Conservation (phyloP, 2,888 invertebrate genomes). For the Cheilosia urbana region DNA sequence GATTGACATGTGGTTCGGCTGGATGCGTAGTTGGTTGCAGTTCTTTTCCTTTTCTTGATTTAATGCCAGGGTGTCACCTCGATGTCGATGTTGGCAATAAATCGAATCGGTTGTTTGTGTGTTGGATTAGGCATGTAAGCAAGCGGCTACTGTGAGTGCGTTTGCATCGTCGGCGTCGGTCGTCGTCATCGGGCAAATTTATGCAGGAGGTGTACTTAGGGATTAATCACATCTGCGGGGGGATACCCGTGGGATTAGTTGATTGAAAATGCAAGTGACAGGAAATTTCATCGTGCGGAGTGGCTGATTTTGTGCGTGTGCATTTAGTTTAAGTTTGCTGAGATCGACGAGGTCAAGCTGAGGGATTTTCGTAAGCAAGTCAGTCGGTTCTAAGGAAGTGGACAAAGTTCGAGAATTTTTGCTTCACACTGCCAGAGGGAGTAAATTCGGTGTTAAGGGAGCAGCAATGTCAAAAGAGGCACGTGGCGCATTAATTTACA, state of each 20-base stretch:
- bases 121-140: conserved; percentile 75
- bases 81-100: conserved; percentile 74
- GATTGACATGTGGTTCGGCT: conserved; percentile 72
- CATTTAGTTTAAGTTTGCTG: neutral
- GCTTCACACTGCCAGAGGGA: no score
- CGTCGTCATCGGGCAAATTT: conserved; percentile 35
- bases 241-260: conserved; percentile 53
- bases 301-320: neutral
- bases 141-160: conserved; percentile 68
- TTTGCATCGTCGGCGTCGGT: conserved; percentile 24
- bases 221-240: conserved; percentile 38
- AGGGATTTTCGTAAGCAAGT: no score
- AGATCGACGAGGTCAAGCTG: neutral
- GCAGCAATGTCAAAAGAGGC: no score
- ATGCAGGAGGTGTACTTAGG: conserved; percentile 48
- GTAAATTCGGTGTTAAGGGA: no score
- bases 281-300: conserved; percentile 12
- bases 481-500: no score
- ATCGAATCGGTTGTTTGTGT: conserved; percentile 73
- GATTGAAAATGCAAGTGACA: conserved; percentile 72
- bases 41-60: conserved; percentile 57
- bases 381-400: no score
- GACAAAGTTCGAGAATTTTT: no score
- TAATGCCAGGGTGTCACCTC: conserved; percentile 74
- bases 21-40: conserved; percentile 48